These are phyloP conservation scores for Myotis davidii DNA, from an alignment of 2,113 vertebrate genomes.

Conservation along the genomic window DNA sequence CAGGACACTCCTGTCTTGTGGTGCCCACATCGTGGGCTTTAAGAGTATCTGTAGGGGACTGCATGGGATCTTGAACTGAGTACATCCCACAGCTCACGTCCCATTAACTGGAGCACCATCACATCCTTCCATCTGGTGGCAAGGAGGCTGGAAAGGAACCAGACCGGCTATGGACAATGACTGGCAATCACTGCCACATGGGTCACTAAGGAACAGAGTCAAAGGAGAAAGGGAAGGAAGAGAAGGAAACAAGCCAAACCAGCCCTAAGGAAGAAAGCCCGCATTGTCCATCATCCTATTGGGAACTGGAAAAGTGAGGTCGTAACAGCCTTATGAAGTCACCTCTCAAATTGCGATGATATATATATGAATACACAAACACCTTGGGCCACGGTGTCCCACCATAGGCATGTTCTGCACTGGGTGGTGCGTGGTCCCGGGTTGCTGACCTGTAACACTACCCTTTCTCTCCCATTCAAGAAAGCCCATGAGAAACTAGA, in stretches of 20 bases:
- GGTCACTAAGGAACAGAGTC: not conserved
- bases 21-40: not conserved
- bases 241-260: not conserved
- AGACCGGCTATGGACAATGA: not conserved
- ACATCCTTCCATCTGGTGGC: not conserved
- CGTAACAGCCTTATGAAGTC: not conserved
- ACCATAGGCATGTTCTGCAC: rapidly evolving
- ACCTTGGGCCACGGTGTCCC: not conserved
- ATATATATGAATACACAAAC: not conserved
- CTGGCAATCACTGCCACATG: not conserved
- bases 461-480: not conserved
- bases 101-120: rapidly evolving
- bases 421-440: rapidly evolving
- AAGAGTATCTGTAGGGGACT: not conserved
- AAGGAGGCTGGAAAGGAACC: not conserved
- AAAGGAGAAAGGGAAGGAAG: not conserved
- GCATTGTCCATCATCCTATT: rapidly evolving
- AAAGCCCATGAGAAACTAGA: not conserved
- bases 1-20: not conserved
- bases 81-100: not conserved
- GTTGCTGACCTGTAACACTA: not conserved
- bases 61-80: not conserved
- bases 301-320: not conserved
- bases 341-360: not conserved
- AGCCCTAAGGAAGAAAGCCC: not conserved